A percentile compares a stretch with the other conserved stretches of the same genome.
Conservation (phyloP, 2,888 invertebrate genomes). For the Drosophila longiperda region DNA sequence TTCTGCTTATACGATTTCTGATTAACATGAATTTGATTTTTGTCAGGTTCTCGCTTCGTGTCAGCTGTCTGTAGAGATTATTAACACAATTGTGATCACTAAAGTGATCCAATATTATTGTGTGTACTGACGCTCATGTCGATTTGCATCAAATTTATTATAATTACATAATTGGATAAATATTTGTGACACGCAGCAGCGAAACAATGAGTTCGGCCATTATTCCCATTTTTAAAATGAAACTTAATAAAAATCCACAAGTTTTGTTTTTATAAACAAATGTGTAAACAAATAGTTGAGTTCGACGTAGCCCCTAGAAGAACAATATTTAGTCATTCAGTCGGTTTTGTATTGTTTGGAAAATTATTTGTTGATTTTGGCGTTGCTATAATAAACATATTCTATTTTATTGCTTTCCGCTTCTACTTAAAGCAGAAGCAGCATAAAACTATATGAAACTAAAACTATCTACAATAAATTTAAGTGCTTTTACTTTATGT, state of each 20-base stretch:
- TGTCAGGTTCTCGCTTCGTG: conserved; percentile 57
- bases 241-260: conserved; percentile 69
- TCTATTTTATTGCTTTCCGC: conserved; percentile 71
- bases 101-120: conserved; percentile 58
- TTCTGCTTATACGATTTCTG: conserved; percentile 20
- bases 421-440: conserved; percentile 61
- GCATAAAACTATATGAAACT: conserved; percentile 60
- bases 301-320: conserved; percentile 37
- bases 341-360: conserved; percentile 51
- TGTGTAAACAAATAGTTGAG: conserved; percentile 42
- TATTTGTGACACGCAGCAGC: conserved; percentile 70
- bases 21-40: conserved; percentile 31
- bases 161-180: conserved; percentile 76
- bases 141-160: conserved; percentile 67
- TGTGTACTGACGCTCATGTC: conserved; percentile 47
- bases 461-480: conserved; percentile 39
- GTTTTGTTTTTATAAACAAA: conserved; percentile 69
- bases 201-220: conserved; percentile 47
- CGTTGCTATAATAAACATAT: conserved; percentile 61
- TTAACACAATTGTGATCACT: conserved; percentile 52
- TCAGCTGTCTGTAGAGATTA: conserved; percentile 73
- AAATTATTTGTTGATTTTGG: conserved; percentile 53
- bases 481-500: conserved; percentile 42
- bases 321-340: conserved; percentile 64
- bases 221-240: conserved; percentile 45